Conservation (phyloP, 2,888 invertebrate species). For the Himalopsyche tibetana region DNA sequence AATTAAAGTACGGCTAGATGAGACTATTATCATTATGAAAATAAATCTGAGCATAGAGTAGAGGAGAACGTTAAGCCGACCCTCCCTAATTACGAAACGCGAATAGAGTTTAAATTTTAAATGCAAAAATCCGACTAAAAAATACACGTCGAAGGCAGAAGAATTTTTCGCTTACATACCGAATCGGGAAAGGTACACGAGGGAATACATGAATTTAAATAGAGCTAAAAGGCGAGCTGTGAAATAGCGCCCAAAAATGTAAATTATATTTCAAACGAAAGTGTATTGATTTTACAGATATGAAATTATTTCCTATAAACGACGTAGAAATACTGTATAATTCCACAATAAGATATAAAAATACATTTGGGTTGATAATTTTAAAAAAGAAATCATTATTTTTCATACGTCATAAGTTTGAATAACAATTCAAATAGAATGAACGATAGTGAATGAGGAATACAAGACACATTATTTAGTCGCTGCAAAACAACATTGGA, state of each 20-base stretch:
- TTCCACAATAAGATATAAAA: neutral
- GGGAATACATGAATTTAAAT: conserved; percentile 34
- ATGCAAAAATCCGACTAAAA: conserved; percentile 17
- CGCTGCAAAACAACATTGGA: no score
- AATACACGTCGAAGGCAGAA: conserved; percentile 20
- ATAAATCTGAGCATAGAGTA: neutral
- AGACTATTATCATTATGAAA: conserved; percentile 19
- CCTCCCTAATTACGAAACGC: neutral
- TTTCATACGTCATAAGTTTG: no score
- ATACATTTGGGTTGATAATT: neutral
- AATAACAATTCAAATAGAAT: no score
- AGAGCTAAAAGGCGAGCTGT: conserved; percentile 22
- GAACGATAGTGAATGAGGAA: no score
- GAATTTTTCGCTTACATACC: conserved; percentile 30
- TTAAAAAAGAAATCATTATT: neutral
- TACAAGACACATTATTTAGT: no score
- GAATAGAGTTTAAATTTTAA: conserved; percentile 24
- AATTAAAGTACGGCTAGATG: neutral
- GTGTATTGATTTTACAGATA: conserved; percentile 3
- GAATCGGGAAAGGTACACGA: conserved; percentile 21
- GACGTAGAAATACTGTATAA: neutral
- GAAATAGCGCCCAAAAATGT: conserved; percentile 12
- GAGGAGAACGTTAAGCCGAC: neutral
- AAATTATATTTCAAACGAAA: conserved; percentile 20
- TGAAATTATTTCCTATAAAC: neutral